A percentile compares a stretch with the other conserved stretches of the same genome.
Evolutionary conservation across 1,140 invertebrate species (phyloP).

Genomic region (Araneus ventricosus): DNA sequence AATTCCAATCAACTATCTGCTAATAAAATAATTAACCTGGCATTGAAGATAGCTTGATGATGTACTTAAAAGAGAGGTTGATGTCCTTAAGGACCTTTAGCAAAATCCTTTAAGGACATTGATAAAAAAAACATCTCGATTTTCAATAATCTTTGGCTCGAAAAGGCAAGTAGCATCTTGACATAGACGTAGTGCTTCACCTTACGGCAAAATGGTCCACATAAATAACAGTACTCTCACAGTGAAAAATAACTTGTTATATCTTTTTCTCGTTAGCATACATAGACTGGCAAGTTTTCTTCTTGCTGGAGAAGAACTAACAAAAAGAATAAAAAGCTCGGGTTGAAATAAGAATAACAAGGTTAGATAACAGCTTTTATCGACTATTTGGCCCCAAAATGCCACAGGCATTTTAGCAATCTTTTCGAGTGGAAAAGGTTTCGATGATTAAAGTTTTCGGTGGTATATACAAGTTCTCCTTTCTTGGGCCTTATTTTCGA

Average conservation of each 20-base stretch:
- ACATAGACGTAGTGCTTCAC: background rate
- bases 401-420: background rate
- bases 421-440: slow-evolving; percentile 28
- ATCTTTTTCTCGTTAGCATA: slow-evolving; percentile 37
- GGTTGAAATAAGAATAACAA: slow-evolving; percentile 36
- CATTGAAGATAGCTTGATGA: background rate
- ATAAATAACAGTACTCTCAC: slow-evolving; percentile 8
- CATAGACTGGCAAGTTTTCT: slow-evolving; percentile 22
- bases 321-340: background rate
- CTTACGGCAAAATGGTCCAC: background rate
- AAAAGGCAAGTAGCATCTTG: background rate
- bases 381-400: slow-evolving; percentile 3
- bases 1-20: background rate
- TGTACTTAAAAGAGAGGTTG: background rate
- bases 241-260: slow-evolving; percentile 21
- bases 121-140: background rate
- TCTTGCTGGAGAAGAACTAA: background rate
- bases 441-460: slow-evolving; percentile 22
- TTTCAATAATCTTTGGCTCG: background rate
- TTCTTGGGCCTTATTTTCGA: background rate
- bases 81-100: background rate
- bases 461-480: background rate
- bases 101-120: background rate
- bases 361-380: slow-evolving; percentile 57
- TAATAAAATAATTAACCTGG: slow-evolving; percentile 14